Base-by-base conservation (phyloP, 2,113 vertebrate genomes). In the Callopanchax toddi region DNA sequence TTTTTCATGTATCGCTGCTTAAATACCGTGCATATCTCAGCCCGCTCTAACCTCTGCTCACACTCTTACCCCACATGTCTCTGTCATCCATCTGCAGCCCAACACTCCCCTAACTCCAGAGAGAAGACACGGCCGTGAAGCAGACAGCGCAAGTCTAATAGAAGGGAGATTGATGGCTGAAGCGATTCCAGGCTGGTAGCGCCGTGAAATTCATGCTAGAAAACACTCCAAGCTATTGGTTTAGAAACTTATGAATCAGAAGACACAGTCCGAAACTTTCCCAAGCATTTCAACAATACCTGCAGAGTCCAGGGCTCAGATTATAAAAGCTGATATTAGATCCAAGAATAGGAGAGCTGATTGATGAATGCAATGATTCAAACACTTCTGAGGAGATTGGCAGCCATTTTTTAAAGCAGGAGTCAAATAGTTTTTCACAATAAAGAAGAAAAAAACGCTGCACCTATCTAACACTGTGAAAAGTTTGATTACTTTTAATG, bases 401-500 rank as follows among this genome's bases (percentile, higher is more conserved):
- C 76, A 78, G 75, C 79, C 76, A 83, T 86, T 84, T n/a, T 70
- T 79, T 62, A 87, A 77, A 79, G 67, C 52, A 81, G 43, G 63
- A 89, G 78, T 90, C 54, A 88, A 89, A 87, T 79, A 77, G 74
- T 87, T 82, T 86, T 89, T 87, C 70, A 74, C 79, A 58, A 53
- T 60, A 59, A 26, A 44, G 58, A 67, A 73, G 60, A 62, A 59
- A 68, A 60, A 85, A 79, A 51, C 60, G 67, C 45, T 55, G 48
- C 61, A 66, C 69, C 68, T 72, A 67, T 83, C 78, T 67, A 52
- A 74, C 56, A 78, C 78, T 78, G 81, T 79, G 84, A 87, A 83
- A 90, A 84, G 86, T 89, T 88, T 91, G 91, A 93, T 91, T 91
- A 89, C 85, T 93, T 90, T 90, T 91, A 92, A 91, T 90, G 88